These are phyloP conservation scores for Lateolabrax maculatus DNA, from an alignment of 2,797 vertebrate species.

Conservation along the genomic window DNA sequence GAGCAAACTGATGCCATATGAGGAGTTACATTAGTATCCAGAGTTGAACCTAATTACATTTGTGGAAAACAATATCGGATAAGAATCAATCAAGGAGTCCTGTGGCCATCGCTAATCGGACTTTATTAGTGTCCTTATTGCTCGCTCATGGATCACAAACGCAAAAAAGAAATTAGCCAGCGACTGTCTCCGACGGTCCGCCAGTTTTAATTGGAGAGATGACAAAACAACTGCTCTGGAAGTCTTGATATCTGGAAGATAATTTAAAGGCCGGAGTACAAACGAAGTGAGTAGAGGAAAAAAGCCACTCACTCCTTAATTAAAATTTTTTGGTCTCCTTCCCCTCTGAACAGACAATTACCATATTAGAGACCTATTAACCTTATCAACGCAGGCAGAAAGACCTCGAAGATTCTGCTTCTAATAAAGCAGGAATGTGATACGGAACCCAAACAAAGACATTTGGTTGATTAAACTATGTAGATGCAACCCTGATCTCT, in stretches of 20 bases:
- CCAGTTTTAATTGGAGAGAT: slow-evolving; percentile 78
- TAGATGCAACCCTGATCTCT: slow-evolving; percentile 27
- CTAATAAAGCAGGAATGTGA: slow-evolving; percentile 62
- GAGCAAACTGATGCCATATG: slow-evolving; percentile 19
- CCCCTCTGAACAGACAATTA: slow-evolving; percentile 64
- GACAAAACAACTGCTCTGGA: slow-evolving; percentile 69
- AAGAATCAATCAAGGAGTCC: slow-evolving; percentile 75
- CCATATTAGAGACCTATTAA: slow-evolving; percentile 76
- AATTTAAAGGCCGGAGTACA: slow-evolving; percentile 66
- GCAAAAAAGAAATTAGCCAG: slow-evolving; percentile 62
- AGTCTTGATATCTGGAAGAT: slow-evolving; percentile 76
- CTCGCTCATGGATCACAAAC: slow-evolving; percentile 76
- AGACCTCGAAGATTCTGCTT: slow-evolving; percentile 63
- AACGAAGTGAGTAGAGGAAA: slow-evolving; percentile 49
- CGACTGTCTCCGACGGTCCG: slow-evolving; percentile 50
- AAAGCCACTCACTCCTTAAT: slow-evolving; percentile 73
- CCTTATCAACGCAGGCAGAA: slow-evolving; percentile 72
- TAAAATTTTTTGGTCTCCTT: slow-evolving; percentile 76
- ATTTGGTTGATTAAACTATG: slow-evolving; percentile 65
- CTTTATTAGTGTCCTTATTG: slow-evolving; percentile 73
- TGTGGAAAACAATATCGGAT: slow-evolving; percentile 61
- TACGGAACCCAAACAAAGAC: slow-evolving; percentile 47
- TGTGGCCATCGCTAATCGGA: slow-evolving; percentile 62
- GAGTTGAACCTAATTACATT: slow-evolving; percentile 67
- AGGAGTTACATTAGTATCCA: slow-evolving; percentile 44